Evolutionary conservation across 2,797 vertebrate genomes (phyloP), one percentile per base, ranked within the genome.

Genomic region (Clamator glandarius): DNA sequence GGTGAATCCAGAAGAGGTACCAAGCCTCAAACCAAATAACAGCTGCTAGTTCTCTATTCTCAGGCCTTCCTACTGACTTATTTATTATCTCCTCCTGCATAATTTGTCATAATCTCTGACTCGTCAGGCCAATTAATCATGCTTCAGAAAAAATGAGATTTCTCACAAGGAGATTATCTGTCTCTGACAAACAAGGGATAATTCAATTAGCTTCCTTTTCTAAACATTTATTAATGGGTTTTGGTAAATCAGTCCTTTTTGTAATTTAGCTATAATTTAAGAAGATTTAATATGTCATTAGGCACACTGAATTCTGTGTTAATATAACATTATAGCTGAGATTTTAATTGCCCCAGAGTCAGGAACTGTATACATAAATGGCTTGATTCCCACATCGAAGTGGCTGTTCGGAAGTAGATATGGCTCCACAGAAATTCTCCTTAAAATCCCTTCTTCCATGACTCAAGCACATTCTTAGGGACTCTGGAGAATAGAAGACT

Each of bases 61-160:
- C 55, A 95, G 72, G 55, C 82, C 83, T 94, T 96, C 92, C 95
- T 90, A 93, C 89, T 97, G 94, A 97, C 70, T 97, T 93, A 96
- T 95, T 96, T 96, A 95, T 97, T 97, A 96, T 96, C 95, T 93
- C 91, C 80, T 95, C 76, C 87, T 96, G 95, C 33, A 21, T 93
- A 96, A 97, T 97, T 97, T 98, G 97, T 98, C 97, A 97, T 97
- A 97, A 97, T 97, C 96, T 97, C 96, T 92, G 95, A 94, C 90
- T 97, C 50, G 93, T 97, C 96, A 98, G 96, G 91, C 95, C 95
- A 97, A 98, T 98, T 98, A 98, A 98, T 98, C 98, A 98, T 96
- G 95, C 93, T 96, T 97, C 93, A 96, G 96, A 96, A 97, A 97
- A 97, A 98, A 96, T 97, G 96, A 96, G 91, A 95, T 96, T 96